Evolutionary conservation across 1,140 invertebrate genomes (phyloP).

Genomic region (Trichomalopsis sarcophagae): DNA sequence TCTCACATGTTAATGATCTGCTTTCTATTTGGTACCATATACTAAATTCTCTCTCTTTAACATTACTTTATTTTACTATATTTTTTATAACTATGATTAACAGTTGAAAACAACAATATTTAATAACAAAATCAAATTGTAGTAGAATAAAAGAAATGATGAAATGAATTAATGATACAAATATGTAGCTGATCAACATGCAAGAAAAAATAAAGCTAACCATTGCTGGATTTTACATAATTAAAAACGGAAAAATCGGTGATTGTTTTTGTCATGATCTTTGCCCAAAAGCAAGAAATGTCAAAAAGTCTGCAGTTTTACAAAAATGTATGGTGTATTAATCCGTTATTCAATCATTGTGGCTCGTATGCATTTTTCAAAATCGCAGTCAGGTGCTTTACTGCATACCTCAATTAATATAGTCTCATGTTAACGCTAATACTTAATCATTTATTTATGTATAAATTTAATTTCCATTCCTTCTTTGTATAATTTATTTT

Average conservation of each 20-base stretch:
- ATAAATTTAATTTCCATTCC: conserved; percentile 43
- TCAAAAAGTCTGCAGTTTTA: conserved; percentile 10
- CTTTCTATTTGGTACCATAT: not conserved
- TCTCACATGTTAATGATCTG: not conserved
- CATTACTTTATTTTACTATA: conserved; percentile 34
- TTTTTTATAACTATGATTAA: not conserved
- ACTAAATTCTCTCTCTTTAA: not conserved
- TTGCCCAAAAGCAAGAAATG: conserved; percentile 36
- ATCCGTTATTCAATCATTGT: not conserved
- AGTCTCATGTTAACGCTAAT: conserved; percentile 47
- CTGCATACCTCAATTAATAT: conserved; percentile 41
- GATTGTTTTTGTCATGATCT: conserved; percentile 33
- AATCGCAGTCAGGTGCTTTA: conserved; percentile 27
- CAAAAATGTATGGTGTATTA: conserved; percentile 17
- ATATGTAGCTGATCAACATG: not conserved
- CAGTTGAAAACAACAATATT: not conserved
- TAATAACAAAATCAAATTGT: not conserved
- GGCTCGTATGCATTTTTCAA: conserved; percentile 31
- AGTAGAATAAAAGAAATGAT: conserved; percentile 24
- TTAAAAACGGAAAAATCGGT: conserved; percentile 22
- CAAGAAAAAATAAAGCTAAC: not conserved
- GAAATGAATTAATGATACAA: no score
- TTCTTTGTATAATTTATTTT: conserved; percentile 31
- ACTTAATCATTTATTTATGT: conserved; percentile 48
- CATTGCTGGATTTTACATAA: not conserved